Evolutionary conservation across 2,797 vertebrate genomes (phyloP), one percentile per base, ranked within the genome.

Genomic region (Pelobates cultripes): DNA sequence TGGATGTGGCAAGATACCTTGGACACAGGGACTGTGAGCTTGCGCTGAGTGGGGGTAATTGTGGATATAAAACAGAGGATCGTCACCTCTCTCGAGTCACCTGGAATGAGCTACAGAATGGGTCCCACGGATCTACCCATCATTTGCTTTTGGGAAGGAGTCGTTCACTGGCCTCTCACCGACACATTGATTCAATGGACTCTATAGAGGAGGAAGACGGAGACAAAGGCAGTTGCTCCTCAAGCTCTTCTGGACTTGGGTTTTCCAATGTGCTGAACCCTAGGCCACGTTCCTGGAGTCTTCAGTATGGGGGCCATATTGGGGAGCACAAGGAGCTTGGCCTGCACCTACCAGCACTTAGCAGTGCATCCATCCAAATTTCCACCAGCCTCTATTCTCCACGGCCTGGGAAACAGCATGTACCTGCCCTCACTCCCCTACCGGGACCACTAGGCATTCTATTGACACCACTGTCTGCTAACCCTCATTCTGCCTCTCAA

Each of bases 1-100:
- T 89, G 0, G 89, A 87, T 6, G 91, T 94, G 64, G 92, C 92
- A 0, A 90, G 86, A 80, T 91, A 90, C 41, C 91, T 95, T 3
- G 89, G 93, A 5, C 91, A 93, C 86, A 82, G 81, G 0, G 87
- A 92, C 40, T 93, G 94, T 71, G 63, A 94, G 41, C 85, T 10
- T 43, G 90, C 90, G 1, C 90, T 94, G 43, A 70, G 28, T 4
- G 82, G 77, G 2, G 40, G 66, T 0, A 47, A 28, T 4, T 43
- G 14, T 3, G 71, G 70, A 7, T 43, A 43, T 8, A 74, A 51
- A 3, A 68, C 51, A 43, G 78, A 84, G 3, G 12, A 70, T 9
- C 14, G 17, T 28, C 43, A 70, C 14, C 3, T 53, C 13, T 12
- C 61, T 2, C 40, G 3, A 5, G 70, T 68, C n/a, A 44, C 71